Evolutionary conservation across 2,888 invertebrate genomes (phyloP).

Genomic region (Oligia strigilis): DNA sequence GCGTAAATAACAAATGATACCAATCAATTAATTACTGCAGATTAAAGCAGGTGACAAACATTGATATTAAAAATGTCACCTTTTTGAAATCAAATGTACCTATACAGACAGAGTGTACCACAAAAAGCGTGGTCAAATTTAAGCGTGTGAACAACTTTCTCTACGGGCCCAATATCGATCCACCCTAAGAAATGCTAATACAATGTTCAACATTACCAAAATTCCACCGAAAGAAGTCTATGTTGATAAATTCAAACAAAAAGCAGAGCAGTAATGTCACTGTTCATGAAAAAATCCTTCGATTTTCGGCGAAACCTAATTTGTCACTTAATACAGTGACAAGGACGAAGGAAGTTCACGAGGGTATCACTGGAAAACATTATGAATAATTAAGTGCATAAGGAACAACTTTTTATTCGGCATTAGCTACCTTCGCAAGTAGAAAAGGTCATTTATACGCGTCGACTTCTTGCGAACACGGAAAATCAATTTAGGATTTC

Average conservation of each 20-base stretch:
- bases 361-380: constrained; percentile 83
- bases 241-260: constrained; percentile 28
- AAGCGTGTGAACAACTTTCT: not conserved
- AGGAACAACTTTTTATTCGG: constrained; percentile 80
- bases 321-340: constrained; percentile 87
- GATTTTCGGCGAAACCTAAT: constrained; percentile 76
- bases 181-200: not conserved
- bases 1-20: not conserved
- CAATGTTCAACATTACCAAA: not conserved
- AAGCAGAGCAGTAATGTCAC: constrained; percentile 19
- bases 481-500: constrained; percentile 75
- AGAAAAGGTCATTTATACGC: constrained; percentile 77
- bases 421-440: constrained; percentile 70
- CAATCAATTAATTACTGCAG: not conserved
- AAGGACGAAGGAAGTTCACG: constrained; percentile 79
- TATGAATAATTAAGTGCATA: constrained; percentile 89
- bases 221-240: not conserved
- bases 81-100: not conserved
- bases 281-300: constrained; percentile 60
- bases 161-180: not conserved
- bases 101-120: not conserved
- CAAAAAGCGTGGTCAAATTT: not conserved
- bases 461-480: constrained; percentile 75
- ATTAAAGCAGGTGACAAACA: not conserved
- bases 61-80: not conserved